Percentiles rank a stretch among this genome's conserved stretches.
Conservation (phyloP, 2,113 vertebrate species). For the Gopherus evgoodei region DNA sequence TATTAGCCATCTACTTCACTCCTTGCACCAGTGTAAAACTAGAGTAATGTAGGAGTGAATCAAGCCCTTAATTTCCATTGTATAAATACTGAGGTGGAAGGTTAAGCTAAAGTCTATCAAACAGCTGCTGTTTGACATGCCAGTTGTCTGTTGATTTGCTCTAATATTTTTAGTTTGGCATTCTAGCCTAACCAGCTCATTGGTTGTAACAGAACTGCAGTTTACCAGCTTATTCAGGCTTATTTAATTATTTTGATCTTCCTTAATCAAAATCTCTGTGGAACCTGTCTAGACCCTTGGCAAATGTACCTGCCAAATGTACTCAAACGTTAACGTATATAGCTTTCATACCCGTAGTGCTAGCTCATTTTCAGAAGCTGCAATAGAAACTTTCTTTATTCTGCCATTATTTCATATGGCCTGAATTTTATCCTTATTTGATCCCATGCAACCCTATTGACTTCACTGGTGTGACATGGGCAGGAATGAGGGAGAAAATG, state of each 20-base stretch:
- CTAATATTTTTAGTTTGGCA: constrained; percentile 1
- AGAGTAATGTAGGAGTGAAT: not conserved
- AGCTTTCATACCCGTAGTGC: no score
- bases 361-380: not conserved
- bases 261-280: constrained; percentile 21
- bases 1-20: not conserved
- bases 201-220: not conserved
- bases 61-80: not conserved
- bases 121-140: constrained; percentile 28
- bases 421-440: not conserved
- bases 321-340: rapidly evolving
- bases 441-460: not conserved
- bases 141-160: not conserved
- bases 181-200: constrained; percentile 4
- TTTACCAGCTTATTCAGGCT: constrained; percentile 10
- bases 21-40: not conserved
- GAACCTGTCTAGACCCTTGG: not conserved
- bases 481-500: not conserved
- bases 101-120: not conserved
- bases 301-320: not conserved
- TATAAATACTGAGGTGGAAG: not conserved
- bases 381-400: not conserved
- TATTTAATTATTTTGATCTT: not conserved
- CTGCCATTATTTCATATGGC: not conserved
- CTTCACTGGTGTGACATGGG: not conserved